phyloP scores from a whole-genome alignment of 2,888 invertebrate genomes.

The Ophonus ardosiacus region DNA sequence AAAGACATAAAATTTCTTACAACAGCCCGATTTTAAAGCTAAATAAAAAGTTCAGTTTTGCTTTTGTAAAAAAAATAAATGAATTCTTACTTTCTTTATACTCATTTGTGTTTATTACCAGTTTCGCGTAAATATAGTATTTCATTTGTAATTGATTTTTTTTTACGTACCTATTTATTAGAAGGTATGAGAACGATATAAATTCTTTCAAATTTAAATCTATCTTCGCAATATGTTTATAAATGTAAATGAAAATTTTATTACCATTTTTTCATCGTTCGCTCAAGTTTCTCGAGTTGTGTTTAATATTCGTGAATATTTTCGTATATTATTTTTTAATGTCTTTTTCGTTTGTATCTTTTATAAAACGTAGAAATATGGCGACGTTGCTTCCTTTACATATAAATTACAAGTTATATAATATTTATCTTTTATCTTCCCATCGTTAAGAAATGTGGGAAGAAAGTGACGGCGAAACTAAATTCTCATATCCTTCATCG shows the following conservation, averaged over 20 bases:
- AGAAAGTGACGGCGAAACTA: conserved; percentile 56
- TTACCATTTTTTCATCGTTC: conserved; percentile 1
- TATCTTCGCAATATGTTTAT: conserved; percentile 5
- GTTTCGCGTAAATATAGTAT: neutral
- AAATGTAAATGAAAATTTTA: conserved; percentile 12
- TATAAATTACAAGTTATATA: conserved; percentile 57
- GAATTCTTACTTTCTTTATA: no score
- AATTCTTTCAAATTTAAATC: neutral
- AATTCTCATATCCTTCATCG: conserved; percentile 57
- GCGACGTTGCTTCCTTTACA: conserved; percentile 31
- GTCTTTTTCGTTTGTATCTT: conserved; percentile 43
- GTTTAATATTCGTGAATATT: conserved; percentile 37
- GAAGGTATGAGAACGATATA: neutral
- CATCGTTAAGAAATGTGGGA: conserved; percentile 57
- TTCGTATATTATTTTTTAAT: conserved; percentile 47
- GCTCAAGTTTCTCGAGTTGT: conserved; percentile 22
- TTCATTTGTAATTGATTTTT: neutral
- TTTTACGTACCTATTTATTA: neutral
- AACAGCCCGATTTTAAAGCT: no score
- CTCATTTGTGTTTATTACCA: no score
- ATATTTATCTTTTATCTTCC: conserved; percentile 61
- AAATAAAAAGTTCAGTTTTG: no score
- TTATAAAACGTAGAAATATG: conserved; percentile 42
- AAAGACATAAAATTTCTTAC: no score
- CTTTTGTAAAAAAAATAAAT: no score